Evolutionary conservation across 2,888 invertebrate species (phyloP), one percentile per base, ranked within the genome.

Genomic region (Melipona bicolor): DNA sequence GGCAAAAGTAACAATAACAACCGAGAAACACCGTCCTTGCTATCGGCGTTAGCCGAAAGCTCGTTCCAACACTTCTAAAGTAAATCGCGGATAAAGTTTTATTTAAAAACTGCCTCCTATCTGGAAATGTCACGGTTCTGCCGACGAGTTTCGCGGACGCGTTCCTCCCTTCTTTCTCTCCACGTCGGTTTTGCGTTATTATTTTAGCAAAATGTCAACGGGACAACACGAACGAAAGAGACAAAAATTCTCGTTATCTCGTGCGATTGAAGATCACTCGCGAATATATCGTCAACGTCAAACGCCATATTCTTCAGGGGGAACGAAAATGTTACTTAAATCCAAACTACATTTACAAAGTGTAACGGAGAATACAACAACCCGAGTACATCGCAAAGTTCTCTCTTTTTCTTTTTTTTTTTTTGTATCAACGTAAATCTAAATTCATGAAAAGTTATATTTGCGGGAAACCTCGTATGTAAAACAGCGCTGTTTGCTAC

Each of bases 61-160:
- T 79, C 27, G 19, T 49, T 19, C 24, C 52, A 67, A 72, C 52
- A 43, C 70, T 62, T 64, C 56, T 21, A 61, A n/a, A 24, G 24
- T 27, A 62, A 36, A 36, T 56, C 27, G 32, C 49, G 24, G 74
- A 69, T 83, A 70, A 71, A 79, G 72, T 77, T 81, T 71, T 27
- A 54, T 71, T 70, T 69, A 67, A 77, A 88, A 81, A 84, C 69
- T 73, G 36, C 32, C 62, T 68, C 62, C 79, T 71, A 78, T 81
- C 67, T n/a, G 11, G 24, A 27, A 43, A 27, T 6, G 24, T 27
- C 24, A 27, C 17, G 27, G 6, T n/a, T n/a, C 15, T 13, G 56
- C 4, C 3, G 0, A 13, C 56, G n/a, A n/a, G n/a, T n/a, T n/a
- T 56, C 13, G 5, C 13, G 13, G 4, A n/a, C 13, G n/a, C n/a